Percentiles rank a stretch among this genome's conserved stretches.
Evolutionary conservation across 2,888 invertebrate genomes (phyloP).

Genomic region (Hoplodrina ambigua): DNA sequence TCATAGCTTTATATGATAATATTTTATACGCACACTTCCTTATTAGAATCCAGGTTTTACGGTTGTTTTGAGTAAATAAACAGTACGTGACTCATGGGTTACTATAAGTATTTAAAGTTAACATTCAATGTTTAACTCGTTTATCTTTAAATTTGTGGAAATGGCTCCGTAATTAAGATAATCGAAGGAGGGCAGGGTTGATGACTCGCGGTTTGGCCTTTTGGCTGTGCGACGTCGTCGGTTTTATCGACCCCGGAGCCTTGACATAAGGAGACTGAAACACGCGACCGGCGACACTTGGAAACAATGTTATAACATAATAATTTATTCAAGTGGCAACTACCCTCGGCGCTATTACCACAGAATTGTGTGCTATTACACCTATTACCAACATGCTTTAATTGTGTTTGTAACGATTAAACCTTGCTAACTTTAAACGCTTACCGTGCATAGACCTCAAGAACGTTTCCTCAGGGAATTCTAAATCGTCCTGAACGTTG

Average conservation of each 20-base stretch:
- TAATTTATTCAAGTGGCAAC: slow-evolving; percentile 59
- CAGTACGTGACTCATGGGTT: slow-evolving; percentile 41
- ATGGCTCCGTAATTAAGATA: slow-evolving; percentile 74
- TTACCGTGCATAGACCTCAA: background rate
- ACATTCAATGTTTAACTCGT: slow-evolving; percentile 44
- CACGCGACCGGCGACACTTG: slow-evolving; percentile 72
- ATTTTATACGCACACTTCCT: slow-evolving; percentile 31
- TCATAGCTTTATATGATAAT: slow-evolving; percentile 15
- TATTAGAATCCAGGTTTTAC: slow-evolving; percentile 26
- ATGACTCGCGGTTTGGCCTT: slow-evolving; percentile 68
- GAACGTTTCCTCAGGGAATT: slow-evolving; percentile 29
- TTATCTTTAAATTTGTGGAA: slow-evolving; percentile 63
- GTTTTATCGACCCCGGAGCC: slow-evolving; percentile 74
- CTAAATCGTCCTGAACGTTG: slow-evolving; percentile 11
- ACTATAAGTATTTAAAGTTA: slow-evolving; percentile 38
- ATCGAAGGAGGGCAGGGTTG: slow-evolving; percentile 79
- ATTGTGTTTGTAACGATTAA: slow-evolving; percentile 46
- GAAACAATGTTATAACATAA: slow-evolving; percentile 48
- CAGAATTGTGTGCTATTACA: too few species aligned
- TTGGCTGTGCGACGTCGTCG: slow-evolving; percentile 66
- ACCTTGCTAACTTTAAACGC: slow-evolving; percentile 44
- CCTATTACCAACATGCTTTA: slow-evolving; percentile 21
- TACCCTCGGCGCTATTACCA: slow-evolving; percentile 32
- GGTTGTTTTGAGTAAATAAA: background rate
- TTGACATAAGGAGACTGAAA: slow-evolving; percentile 68